These are phyloP conservation scores for Drosophila quadrilineata DNA, from an alignment of 1,140 invertebrate genomes.

Conservation along the genomic window DNA sequence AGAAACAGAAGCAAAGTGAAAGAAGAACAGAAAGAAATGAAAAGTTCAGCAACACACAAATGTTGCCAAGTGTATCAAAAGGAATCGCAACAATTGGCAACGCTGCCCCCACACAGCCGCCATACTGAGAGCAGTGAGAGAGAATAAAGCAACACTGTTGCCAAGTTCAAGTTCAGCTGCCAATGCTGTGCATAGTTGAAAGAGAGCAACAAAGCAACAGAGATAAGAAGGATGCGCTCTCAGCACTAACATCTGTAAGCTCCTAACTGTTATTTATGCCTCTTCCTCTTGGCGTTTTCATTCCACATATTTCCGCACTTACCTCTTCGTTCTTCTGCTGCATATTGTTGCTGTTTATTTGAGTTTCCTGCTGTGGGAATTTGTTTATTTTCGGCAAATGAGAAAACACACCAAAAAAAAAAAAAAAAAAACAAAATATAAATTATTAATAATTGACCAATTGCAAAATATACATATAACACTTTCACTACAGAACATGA, in stretches of 20 bases:
- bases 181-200: background rate
- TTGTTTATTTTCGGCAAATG: slow-evolving; percentile 18
- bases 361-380: background rate
- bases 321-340: slow-evolving; percentile 70
- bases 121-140: no score
- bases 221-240: no score
- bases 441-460: slow-evolving; percentile 17
- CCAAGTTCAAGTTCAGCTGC: background rate
- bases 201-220: no score
- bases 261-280: background rate
- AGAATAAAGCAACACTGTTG: slow-evolving; percentile 11
- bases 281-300: background rate
- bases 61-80: background rate
- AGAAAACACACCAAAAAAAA: slow-evolving; percentile 41
- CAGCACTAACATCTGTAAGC: no score
- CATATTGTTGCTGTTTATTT: slow-evolving; percentile 37
- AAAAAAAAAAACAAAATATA: slow-evolving; percentile 33
- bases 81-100: no score
- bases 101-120: no score
- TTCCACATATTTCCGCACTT: slow-evolving; percentile 24
- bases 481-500: slow-evolving; percentile 48
- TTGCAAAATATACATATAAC: slow-evolving; percentile 21
- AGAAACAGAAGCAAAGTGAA: slow-evolving; percentile 1
- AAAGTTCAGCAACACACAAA: slow-evolving; percentile 20
- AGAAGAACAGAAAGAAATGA: no score